These are phyloP conservation scores for Lichenostomus cassidix DNA, from an alignment of 2,113 vertebrate species.

Conservation along the genomic window DNA sequence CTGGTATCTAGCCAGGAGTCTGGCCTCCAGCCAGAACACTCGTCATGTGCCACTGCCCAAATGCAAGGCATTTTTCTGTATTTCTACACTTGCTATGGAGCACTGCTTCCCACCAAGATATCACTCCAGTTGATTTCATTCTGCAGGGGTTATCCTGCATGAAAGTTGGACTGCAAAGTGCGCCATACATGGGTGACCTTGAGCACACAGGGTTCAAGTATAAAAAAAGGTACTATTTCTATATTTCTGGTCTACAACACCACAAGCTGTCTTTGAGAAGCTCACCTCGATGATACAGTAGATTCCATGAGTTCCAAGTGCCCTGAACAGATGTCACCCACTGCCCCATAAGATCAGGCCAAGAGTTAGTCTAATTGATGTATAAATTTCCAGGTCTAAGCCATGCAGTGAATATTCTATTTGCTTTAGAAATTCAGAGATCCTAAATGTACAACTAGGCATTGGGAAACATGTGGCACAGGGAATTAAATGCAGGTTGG, in stretches of 20 bases:
- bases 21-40: neutral
- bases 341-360: neutral
- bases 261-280: neutral
- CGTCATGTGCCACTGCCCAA: neutral
- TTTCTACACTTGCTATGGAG: neutral
- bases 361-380: neutral
- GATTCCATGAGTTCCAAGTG: neutral
- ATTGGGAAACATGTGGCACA: neutral
- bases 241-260: fast-evolving
- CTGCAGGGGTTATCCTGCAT: neutral
- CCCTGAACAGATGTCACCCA: neutral
- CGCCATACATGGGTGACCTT: neutral
- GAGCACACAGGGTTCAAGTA: neutral
- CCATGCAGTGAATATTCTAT: neutral
- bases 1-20: neutral
- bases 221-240: neutral
- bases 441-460: neutral
- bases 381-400: neutral
- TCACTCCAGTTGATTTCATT: neutral
- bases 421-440: neutral
- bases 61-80: fast-evolving
- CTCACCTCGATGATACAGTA: neutral
- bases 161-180: neutral
- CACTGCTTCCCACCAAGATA: neutral
- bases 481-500: neutral